phyloP scores from a whole-genome alignment of 2,113 vertebrate species.

The Mormyrus iriodes region DNA sequence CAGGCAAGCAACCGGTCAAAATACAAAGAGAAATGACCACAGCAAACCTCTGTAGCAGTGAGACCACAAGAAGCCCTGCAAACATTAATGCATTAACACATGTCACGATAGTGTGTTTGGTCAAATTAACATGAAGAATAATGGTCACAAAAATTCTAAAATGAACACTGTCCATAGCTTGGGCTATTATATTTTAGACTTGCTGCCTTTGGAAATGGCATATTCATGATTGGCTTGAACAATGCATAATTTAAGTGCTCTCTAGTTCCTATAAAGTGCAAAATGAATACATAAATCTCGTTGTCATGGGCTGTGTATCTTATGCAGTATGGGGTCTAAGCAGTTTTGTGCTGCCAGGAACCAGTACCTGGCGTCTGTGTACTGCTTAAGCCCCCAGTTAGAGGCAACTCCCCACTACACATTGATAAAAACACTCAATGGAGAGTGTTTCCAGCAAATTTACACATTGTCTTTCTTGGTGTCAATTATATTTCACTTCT shows the following conservation, averaged over 20 bases:
- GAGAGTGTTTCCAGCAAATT: background rate
- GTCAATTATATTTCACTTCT: background rate
- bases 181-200: background rate
- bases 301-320: background rate
- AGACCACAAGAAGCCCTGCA: background rate
- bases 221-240: background rate
- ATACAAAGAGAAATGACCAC: background rate
- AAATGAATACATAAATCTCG: background rate
- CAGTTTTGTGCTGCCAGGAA: background rate
- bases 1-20: background rate
- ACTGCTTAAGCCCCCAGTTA: background rate
- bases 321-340: background rate
- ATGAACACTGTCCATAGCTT: background rate
- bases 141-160: background rate
- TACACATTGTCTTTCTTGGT: background rate
- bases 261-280: background rate
- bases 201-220: background rate
- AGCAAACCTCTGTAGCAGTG: background rate
- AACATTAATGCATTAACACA: background rate
- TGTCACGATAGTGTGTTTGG: background rate
- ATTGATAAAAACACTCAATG: background rate
- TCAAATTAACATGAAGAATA: background rate
- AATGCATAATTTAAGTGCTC: background rate
- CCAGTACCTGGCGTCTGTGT: background rate
- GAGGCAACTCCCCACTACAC: background rate